Percentiles rank a stretch among this genome's conserved stretches.
Evolutionary conservation across 2,888 invertebrate species (phyloP).

Genomic region (Bruchidius siliquastri): DNA sequence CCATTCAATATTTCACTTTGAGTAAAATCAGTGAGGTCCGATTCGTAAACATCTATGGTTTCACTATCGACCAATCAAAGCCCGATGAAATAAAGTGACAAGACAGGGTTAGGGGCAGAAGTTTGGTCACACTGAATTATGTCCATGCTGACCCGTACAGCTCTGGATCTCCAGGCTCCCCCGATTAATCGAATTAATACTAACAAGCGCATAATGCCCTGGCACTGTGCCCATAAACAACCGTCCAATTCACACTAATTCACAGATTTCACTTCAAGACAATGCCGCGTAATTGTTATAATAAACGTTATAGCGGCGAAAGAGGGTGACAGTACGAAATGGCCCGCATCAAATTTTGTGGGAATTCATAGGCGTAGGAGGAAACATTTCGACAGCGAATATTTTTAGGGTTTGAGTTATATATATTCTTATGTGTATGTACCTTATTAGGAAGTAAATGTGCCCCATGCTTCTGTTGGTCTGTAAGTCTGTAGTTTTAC

Average conservation of each 20-base stretch:
- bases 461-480: too few species aligned
- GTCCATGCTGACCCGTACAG: not conserved
- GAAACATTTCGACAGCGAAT: too few species aligned
- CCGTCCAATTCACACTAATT: not conserved
- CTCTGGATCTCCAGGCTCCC: not conserved
- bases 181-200: not conserved
- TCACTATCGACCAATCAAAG: too few species aligned
- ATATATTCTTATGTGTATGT: too few species aligned
- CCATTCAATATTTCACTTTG: too few species aligned
- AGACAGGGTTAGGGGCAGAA: too few species aligned
- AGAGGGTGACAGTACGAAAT: not conserved
- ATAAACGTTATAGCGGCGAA: not conserved
- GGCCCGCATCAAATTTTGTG: not conserved
- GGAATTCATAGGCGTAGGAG: not conserved
- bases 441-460: too few species aligned
- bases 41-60: too few species aligned
- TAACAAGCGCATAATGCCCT: not conserved
- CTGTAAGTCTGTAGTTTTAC: too few species aligned
- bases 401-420: too few species aligned
- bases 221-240: not conserved
- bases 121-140: not conserved
- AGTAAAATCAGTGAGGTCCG: too few species aligned
- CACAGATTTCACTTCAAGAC: not conserved
- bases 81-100: too few species aligned
- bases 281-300: not conserved